Percentiles rank a stretch among this genome's conserved stretches.
phyloP scores from a whole-genome alignment of 2,797 vertebrate genomes.

The Enteromius unitaeniatus region DNA sequence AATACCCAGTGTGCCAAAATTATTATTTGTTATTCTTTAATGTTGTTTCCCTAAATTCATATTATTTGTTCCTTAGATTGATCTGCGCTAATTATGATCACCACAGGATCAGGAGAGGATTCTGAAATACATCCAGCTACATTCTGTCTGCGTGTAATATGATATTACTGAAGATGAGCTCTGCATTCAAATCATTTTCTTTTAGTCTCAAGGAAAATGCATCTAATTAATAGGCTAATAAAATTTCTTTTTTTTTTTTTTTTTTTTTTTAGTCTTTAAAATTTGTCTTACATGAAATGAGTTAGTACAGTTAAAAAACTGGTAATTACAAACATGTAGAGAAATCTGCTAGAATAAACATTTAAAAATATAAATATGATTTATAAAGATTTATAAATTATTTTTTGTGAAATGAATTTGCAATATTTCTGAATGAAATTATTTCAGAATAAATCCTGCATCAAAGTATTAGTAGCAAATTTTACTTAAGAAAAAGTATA shows the following conservation, averaged over 20 bases:
- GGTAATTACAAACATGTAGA: not conserved
- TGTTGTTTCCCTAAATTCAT: conserved; percentile 54
- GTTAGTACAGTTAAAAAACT: not conserved
- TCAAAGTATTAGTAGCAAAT: not conserved
- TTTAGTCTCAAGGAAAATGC: conserved; percentile 67
- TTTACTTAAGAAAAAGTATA: not conserved
- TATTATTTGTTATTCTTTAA: conserved; percentile 58
- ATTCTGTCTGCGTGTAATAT: conserved; percentile 56
- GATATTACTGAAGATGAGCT: conserved; percentile 56
- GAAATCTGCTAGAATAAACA: not conserved
- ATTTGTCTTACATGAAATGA: not conserved
- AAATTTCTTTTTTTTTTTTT: not conserved
- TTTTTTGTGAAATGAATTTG: not conserved
- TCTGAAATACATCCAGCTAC: conserved; percentile 58
- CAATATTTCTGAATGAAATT: not conserved
- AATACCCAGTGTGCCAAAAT: conserved; percentile 51
- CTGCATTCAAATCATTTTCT: conserved; percentile 59
- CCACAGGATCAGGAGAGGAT: conserved; percentile 58
- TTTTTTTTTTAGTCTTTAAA: no score
- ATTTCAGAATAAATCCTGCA: not conserved
- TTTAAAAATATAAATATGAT: not conserved
- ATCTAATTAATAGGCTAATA: not conserved
- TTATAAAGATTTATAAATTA: not conserved
- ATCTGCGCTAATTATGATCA: conserved; percentile 58
- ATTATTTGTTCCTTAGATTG: conserved; percentile 60